These are phyloP conservation scores for Drosophila yooni DNA, from an alignment of 2,888 invertebrate species.

Conservation along the genomic window DNA sequence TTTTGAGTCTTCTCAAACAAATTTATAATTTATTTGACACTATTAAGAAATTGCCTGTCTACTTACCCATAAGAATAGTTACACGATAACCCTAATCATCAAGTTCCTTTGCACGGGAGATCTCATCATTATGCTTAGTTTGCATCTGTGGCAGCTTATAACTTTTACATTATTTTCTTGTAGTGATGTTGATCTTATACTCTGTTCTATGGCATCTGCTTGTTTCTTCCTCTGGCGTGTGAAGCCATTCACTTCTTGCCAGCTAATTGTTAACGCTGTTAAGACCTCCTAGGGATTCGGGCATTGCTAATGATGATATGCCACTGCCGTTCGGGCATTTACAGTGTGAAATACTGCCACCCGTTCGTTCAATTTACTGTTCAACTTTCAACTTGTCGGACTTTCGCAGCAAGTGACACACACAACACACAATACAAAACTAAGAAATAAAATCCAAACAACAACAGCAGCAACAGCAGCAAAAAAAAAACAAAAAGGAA, in stretches of 20 bases:
- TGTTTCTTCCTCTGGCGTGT: constrained; percentile 8
- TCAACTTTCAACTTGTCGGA: constrained; percentile 77
- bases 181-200: neutral
- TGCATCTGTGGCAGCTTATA: neutral
- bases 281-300: constrained; percentile 72
- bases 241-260: constrained; percentile 52
- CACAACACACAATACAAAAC: constrained; percentile 32
- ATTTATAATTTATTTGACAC: neutral
- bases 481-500: constrained; percentile 49
- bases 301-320: constrained; percentile 67
- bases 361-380: constrained; percentile 52
- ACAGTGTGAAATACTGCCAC: constrained; percentile 60
- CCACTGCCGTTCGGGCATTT: constrained; percentile 32
- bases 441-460: constrained; percentile 38
- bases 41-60: neutral
- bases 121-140: neutral
- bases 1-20: neutral
- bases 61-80: neutral
- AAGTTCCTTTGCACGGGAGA: neutral
- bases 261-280: constrained; percentile 46
- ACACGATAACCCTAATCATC: neutral
- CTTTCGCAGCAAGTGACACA: constrained; percentile 80
- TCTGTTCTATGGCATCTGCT: constrained; percentile 12
- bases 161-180: neutral
- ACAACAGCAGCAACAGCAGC: constrained; percentile 24